Base-by-base conservation (phyloP, 2,888 invertebrate genomes). In the Eremobia ochroleuca region DNA sequence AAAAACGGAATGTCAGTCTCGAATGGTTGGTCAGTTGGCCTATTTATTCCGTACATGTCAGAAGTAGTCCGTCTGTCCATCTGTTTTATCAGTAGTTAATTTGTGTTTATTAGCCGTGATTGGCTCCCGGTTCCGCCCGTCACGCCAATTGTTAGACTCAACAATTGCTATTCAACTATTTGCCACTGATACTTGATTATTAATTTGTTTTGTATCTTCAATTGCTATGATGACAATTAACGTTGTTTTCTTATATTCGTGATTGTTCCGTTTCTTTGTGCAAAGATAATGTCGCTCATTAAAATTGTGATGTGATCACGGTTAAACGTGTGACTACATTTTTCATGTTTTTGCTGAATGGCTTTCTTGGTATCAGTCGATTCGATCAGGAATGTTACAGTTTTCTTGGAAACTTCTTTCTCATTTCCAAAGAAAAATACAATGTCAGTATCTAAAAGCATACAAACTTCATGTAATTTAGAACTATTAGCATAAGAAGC, bases 51-150 rank as follows among this genome's bases (percentile, higher is more conserved):
- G 55, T 76, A 69, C 71, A 77, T 81, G 81, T 79, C 55, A 76
- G 52, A 82, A 82, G 75, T 74, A 87, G 91, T 89, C 88, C 92
- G 91, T 91, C 90, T 92, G 94, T 91, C 90, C 91, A 90, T 89
- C 86, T 85, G 85, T 86, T 87, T 86, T 89, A 92, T 94, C 93
- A 93, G 91, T 89, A 88, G 92, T 91, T 95, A 94, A 95, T 96
- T 95, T 94, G 93, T 92, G 89, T 95, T 95, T 93, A 95, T 96
- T 94, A 94, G 92, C 93, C 84, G 94, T 95, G 96, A 96, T 96
- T 96, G 96, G 93, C 90, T 90, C 89, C 90, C 92, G 93, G 95
- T 96, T 96, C 96, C 94, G 87, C 91, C 65, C 84, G 83, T 76
- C 79, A 88, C 79, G 81, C 89, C 93, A 92, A 93, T 92, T 93